Evolutionary conservation across 2,797 vertebrate species (phyloP).

Genomic region (Eulemur coronatus): DNA sequence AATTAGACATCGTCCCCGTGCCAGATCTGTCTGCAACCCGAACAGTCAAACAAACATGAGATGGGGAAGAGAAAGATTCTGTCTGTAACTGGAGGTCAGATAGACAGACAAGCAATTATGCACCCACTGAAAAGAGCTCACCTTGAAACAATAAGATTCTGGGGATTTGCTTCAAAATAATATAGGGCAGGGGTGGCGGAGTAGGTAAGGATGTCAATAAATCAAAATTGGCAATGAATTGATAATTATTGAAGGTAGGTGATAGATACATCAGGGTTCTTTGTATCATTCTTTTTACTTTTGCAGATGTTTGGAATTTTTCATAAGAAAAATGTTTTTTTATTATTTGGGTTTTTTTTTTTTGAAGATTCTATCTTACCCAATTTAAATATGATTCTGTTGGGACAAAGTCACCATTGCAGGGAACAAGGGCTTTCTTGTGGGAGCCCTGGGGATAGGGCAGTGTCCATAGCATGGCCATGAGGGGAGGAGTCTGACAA

Average conservation of each 20-base stretch:
- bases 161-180: background rate
- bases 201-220: background rate
- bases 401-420: background rate
- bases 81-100: background rate
- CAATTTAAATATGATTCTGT: background rate
- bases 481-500: background rate
- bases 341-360: background rate
- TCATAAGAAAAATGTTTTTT: background rate
- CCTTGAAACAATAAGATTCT: background rate
- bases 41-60: background rate
- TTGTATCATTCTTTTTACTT: background rate
- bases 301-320: background rate
- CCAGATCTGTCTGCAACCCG: background rate
- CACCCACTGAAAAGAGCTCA: background rate
- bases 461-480: too few species aligned
- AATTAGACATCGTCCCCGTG: background rate
- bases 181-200: background rate
- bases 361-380: background rate
- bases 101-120: background rate
- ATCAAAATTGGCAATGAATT: background rate
- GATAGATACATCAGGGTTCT: background rate
- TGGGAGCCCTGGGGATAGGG: background rate
- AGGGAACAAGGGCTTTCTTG: background rate
- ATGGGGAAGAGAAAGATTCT: background rate
- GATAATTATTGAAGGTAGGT: background rate